Percentiles rank a stretch among this genome's conserved stretches.
These are phyloP conservation scores for Nothoprocta perdicaria DNA, from an alignment of 2,113 vertebrate species.

Conservation along the genomic window DNA sequence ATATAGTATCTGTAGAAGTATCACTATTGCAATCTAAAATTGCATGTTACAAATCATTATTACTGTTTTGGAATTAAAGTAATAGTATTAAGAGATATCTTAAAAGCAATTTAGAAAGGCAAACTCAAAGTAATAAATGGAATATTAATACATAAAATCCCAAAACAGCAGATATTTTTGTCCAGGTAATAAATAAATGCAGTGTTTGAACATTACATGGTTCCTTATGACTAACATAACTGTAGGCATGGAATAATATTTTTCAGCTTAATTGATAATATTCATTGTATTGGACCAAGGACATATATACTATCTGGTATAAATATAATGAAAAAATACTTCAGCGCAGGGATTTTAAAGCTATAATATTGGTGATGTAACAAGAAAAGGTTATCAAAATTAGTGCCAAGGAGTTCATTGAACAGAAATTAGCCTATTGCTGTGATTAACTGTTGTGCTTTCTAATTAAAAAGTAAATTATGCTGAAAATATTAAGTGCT, in stretches of 20 bases:
- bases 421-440: neutral
- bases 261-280: neutral
- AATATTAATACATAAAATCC: neutral
- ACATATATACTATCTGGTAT: neutral
- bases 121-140: neutral
- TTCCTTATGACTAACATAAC: neutral
- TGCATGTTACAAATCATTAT: neutral
- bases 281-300: neutral
- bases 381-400: neutral
- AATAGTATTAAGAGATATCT: neutral
- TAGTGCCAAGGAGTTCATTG: neutral
- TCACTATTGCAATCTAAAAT: neutral
- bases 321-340: neutral
- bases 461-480: constrained; percentile 22
- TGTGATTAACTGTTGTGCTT: neutral
- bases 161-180: neutral
- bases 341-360: neutral
- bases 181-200: neutral
- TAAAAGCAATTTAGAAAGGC: neutral
- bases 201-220: neutral
- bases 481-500: neutral
- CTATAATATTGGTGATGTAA: neutral
- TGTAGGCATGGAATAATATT: neutral
- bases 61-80: neutral
- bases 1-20: neutral